phyloP scores from a whole-genome alignment of 2,888 invertebrate genomes.

The Oxyteleia sp. region DNA sequence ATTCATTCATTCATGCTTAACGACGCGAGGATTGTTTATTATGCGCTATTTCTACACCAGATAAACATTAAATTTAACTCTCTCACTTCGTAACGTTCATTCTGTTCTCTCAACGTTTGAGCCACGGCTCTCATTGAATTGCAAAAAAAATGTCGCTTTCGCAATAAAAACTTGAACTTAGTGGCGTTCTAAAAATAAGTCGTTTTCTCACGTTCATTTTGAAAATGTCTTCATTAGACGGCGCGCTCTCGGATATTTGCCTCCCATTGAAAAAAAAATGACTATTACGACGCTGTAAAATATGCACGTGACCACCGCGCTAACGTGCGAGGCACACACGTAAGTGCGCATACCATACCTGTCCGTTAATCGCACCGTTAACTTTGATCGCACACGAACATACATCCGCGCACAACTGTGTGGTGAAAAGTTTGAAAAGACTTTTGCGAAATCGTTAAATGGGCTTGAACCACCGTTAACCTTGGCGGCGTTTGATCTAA shows the following conservation, averaged over 20 bases:
- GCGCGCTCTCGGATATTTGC: conserved; percentile 1
- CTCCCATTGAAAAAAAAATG: conserved; percentile 1
- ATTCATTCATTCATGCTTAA: background rate
- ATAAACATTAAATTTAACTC: background rate
- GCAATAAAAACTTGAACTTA: conserved; percentile 58
- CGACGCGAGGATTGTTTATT: background rate
- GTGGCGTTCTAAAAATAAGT: conserved; percentile 39
- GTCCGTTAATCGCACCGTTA: conserved; percentile 59
- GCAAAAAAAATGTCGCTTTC: conserved; percentile 7
- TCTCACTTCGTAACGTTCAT: conserved; percentile 18
- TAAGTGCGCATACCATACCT: conserved; percentile 39
- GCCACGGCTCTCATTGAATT: background rate
- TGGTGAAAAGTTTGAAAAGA: conserved; percentile 74
- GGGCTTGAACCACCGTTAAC: conserved; percentile 73
- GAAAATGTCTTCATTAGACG: conserved; percentile 48
- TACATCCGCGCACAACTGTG: conserved; percentile 15
- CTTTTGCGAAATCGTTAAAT: conserved; percentile 75
- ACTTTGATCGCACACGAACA: conserved; percentile 54
- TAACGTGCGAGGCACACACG: conserved; percentile 43
- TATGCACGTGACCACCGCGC: conserved; percentile 52
- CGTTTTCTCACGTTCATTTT: conserved; percentile 45
- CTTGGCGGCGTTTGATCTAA: conserved; percentile 71
- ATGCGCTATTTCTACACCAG: background rate
- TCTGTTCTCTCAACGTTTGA: conserved; percentile 9
- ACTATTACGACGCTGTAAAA: conserved; percentile 40